phyloP scores from a whole-genome alignment of 2,113 vertebrate species.

The Embiotoca jacksoni region DNA sequence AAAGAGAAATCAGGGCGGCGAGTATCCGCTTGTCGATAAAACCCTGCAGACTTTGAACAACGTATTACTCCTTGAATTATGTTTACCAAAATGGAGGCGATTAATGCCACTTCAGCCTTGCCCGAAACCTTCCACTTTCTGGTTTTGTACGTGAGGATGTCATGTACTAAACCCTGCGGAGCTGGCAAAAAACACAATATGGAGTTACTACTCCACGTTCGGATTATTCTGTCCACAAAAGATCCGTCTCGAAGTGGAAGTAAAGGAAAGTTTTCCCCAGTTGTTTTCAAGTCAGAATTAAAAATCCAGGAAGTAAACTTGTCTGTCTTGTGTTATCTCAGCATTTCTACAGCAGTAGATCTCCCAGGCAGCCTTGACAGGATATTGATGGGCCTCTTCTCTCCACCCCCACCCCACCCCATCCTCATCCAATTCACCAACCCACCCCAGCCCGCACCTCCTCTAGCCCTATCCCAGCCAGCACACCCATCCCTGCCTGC shows the following conservation, averaged over 20 bases:
- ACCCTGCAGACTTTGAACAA: conserved; percentile 47
- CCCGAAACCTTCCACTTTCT: conserved; percentile 37
- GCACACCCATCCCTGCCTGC: conserved; percentile 55
- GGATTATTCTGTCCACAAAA: conserved; percentile 40
- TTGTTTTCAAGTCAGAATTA: conserved; percentile 49
- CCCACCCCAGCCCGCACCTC: conserved; percentile 24
- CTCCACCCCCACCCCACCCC: conserved; percentile 33
- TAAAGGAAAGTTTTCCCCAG: conserved; percentile 41
- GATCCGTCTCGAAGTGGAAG: conserved; percentile 34
- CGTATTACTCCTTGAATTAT: conserved; percentile 41
- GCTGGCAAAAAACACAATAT: conserved; percentile 24
- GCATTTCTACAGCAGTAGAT: conserved; percentile 55
- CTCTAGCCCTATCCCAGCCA: conserved; percentile 34
- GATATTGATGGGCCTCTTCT: conserved; percentile 74
- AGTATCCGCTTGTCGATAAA: conserved; percentile 52
- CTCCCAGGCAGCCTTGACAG: conserved; percentile 71
- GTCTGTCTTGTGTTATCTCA: conserved; percentile 73
- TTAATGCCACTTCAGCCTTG: conserved; percentile 45
- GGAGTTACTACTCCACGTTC: conserved; percentile 13
- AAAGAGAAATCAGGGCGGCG: conserved; percentile 46
- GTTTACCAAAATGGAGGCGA: conserved; percentile 46
- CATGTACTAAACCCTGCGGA: conserved; percentile 18
- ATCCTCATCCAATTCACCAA: conserved; percentile 43
- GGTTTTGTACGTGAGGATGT: conserved; percentile 34
- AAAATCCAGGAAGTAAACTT: conserved; percentile 60